These are phyloP conservation scores for Torymus auratus DNA, from an alignment of 2,888 invertebrate species.

Conservation along the genomic window DNA sequence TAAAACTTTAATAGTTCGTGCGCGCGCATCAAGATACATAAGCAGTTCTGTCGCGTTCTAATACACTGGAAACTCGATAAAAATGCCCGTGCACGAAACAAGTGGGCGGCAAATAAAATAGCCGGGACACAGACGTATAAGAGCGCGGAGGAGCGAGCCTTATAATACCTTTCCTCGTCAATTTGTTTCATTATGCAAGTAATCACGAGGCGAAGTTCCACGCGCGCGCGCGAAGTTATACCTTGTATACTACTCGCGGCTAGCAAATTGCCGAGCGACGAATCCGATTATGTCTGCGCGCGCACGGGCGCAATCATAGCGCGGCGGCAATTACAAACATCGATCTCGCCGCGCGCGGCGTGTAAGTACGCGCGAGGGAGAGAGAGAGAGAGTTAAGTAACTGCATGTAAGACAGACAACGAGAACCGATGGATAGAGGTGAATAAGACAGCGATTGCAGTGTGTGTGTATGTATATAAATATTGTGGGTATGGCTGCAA, in stretches of 20 bases:
- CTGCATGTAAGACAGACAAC: not conserved
- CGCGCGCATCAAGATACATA: slow-evolving; percentile 8
- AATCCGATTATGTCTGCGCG: slow-evolving; percentile 48
- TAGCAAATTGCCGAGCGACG: slow-evolving; percentile 40
- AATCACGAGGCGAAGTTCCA: slow-evolving; percentile 29
- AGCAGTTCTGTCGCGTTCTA: slow-evolving; percentile 3
- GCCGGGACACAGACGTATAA: not conserved
- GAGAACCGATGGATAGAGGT: not conserved
- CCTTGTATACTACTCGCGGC: not conserved
- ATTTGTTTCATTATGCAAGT: slow-evolving; percentile 51
- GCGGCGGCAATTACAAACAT: slow-evolving; percentile 50
- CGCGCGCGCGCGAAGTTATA: not conserved
- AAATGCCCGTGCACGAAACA: slow-evolving; percentile 13
- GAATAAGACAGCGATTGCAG: not conserved
- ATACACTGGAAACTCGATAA: slow-evolving; percentile 5
- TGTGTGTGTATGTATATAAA: too few species aligned
- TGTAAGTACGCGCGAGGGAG: too few species aligned
- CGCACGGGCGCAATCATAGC: slow-evolving; percentile 35
- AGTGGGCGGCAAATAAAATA: slow-evolving; percentile 47
- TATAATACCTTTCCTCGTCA: slow-evolving; percentile 31
- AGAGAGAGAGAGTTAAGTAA: slow-evolving; percentile 34
- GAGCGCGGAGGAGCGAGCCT: not conserved
- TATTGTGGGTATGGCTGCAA: too few species aligned
- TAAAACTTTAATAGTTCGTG: too few species aligned
- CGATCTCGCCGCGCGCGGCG: slow-evolving; percentile 25